A percentile compares a stretch with the other conserved stretches of the same genome.
Evolutionary conservation across 2,888 invertebrate species (phyloP).

Genomic region (Drosophila niveifrons): DNA sequence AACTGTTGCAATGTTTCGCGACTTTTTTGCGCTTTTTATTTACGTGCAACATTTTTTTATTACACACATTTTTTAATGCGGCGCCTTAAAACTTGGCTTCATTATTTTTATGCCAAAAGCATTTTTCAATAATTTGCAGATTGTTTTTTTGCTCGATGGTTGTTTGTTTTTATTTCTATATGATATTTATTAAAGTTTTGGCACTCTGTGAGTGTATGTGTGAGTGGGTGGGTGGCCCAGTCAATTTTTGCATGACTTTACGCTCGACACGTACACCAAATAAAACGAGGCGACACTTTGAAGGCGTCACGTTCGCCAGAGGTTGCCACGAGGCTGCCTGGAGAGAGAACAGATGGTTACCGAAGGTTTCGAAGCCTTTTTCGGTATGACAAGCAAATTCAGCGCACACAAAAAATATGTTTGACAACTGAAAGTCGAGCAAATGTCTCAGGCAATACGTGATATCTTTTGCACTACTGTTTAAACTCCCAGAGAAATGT

Average conservation of each 20-base stretch:
- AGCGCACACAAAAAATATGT: conserved; percentile 29
- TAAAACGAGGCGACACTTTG: conserved; percentile 69
- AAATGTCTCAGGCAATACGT: conserved; percentile 41
- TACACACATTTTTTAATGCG: not conserved
- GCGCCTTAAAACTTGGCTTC: not conserved
- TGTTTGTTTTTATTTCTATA: conserved; percentile 19
- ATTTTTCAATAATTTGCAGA: conserved; percentile 35
- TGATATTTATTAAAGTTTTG: conserved; percentile 24
- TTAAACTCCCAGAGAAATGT: not conserved
- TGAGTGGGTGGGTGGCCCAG: too few relatives aligned
- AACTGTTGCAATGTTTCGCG: conserved; percentile 27
- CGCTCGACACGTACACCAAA: conserved; percentile 60
- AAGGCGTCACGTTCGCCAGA: conserved; percentile 54
- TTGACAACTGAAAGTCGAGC: conserved; percentile 24
- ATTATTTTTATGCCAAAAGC: conserved; percentile 14
- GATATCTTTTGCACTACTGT: conserved; percentile 14
- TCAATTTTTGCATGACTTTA: conserved; percentile 40
- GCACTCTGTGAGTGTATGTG: conserved; percentile 11
- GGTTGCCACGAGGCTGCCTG: not conserved
- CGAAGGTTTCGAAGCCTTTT: conserved; percentile 25
- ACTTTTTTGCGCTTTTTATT: conserved; percentile 1
- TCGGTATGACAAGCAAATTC: conserved; percentile 15
- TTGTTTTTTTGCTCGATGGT: not conserved
- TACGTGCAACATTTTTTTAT: conserved; percentile 20
- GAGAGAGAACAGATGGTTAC: not conserved